Evolutionary conservation across 2,888 invertebrate species (phyloP).

Genomic region (Mechanitis messenoides): DNA sequence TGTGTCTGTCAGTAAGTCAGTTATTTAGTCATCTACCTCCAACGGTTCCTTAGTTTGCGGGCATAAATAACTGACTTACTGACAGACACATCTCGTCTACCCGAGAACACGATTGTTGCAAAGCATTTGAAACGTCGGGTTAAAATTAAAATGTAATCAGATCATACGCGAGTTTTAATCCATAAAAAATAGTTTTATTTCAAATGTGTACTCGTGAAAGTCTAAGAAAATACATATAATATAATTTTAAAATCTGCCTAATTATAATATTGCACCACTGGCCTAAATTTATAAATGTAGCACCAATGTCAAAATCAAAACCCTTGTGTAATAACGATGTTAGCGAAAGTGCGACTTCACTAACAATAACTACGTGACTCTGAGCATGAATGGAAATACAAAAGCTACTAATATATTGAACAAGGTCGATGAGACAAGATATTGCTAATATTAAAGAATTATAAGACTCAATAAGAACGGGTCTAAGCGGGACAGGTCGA

Average conservation of each 20-base stretch:
- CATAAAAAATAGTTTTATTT: no score
- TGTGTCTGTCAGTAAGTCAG: no score
- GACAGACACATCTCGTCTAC: no score
- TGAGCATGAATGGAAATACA: constrained; percentile 38
- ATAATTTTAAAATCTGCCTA: background rate
- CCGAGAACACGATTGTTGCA: no score
- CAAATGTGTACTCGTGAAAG: no score
- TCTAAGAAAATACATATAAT: no score
- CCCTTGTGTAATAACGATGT: constrained; percentile 21
- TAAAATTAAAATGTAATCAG: background rate
- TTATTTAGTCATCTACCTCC: no score
- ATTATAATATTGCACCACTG: constrained; percentile 14
- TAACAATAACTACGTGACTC: constrained; percentile 45
- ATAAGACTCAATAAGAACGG: no score
- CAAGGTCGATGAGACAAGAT: constrained; percentile 52
- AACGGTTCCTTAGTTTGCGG: no score
- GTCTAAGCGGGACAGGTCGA: no score
- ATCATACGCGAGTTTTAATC: no score
- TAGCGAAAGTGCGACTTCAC: constrained; percentile 53
- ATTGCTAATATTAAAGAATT: constrained; percentile 25
- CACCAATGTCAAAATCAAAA: constrained; percentile 42
- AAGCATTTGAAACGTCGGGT: constrained; percentile 12
- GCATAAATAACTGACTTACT: no score
- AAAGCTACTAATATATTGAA: constrained; percentile 43
- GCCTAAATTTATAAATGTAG: constrained; percentile 18